These are phyloP conservation scores for Amitus sp. DNA, from an alignment of 2,888 invertebrate species.

Conservation along the genomic window DNA sequence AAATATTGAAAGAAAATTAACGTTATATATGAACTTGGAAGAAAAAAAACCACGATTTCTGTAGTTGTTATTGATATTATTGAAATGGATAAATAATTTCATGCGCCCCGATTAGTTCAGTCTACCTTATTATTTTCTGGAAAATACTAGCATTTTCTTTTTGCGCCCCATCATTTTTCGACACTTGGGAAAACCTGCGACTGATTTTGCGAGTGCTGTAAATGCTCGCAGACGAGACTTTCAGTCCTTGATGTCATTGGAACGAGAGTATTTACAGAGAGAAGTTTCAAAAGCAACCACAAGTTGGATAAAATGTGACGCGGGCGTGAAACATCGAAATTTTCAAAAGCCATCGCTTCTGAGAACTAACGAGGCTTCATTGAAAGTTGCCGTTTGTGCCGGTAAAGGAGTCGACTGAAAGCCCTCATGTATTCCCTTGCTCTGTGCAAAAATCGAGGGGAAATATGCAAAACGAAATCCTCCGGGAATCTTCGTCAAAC, in stretches of 20 bases:
- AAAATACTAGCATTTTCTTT: no score
- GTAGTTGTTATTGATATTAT: no score
- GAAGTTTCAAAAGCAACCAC: slow-evolving; percentile 22
- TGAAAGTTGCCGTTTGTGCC: slow-evolving; percentile 45
- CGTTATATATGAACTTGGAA: no score
- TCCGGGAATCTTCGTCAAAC: slow-evolving; percentile 47
- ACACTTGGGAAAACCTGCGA: neutral
- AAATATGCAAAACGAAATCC: slow-evolving; percentile 53
- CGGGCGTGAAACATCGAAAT: slow-evolving; percentile 20
- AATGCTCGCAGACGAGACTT: neutral
- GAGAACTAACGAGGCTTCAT: slow-evolving; percentile 55
- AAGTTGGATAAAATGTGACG: slow-evolving; percentile 16
- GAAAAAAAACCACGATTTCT: no score
- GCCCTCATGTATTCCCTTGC: slow-evolving; percentile 44
- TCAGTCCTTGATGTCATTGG: slow-evolving; percentile 15
- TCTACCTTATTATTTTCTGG: no score
- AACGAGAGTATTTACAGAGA: slow-evolving; percentile 22
- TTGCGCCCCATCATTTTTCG: neutral
- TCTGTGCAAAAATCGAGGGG: slow-evolving; percentile 49
- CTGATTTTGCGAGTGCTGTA: neutral
- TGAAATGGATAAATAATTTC: no score
- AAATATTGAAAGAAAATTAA: no score
- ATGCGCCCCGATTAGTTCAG: no score
- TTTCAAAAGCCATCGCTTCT: slow-evolving; percentile 37
- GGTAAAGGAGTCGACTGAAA: slow-evolving; percentile 37